Evolutionary conservation across 2,113 vertebrate species (phyloP), one percentile per base, ranked within the genome.

Genomic region (Alligator mississippiensis): DNA sequence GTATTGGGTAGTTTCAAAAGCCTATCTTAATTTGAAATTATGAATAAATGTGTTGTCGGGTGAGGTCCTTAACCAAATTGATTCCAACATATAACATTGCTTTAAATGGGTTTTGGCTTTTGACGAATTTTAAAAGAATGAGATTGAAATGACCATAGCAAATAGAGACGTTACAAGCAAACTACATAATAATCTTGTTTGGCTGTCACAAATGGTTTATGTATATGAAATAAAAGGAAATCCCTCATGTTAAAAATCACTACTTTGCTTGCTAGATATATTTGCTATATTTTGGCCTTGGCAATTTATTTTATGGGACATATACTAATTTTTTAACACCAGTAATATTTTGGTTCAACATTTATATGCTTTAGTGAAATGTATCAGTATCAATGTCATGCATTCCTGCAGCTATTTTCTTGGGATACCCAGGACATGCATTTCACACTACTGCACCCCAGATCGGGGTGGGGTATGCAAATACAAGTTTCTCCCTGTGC

Each of bases 31-130:
- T 91, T 94, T 84, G 81, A 88, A 94, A 78, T 82, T 55, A 47
- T 80, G n/a, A 24, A 92, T 61, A 84, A 97, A 87, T 80, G n/a
- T 77, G 77, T 62, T 93, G 62, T 94, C 85, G 93, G 34, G 92
- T 93, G 79, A 89, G 80, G 1, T 1, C 3, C 18, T 94, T 89
- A 54, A 62, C 34, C 62, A 68, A 38, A 63, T 80, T 93, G 75
- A 57, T 92, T 91, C 63, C 77, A 64, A 85, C 77, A 92, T 9
- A 13, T 47, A 59, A 60, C 7, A 17, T 21, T 47, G 11, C 28
- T 80, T 11, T 57, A 10, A 85, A 80, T 72, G 91, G 25, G 76
- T 80, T 96, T 92, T 94, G 63, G 12, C 10, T 95, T 92, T 93
- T 89, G 55, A 92, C 28, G 91, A 81, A 55, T 92, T 19, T 61